Evolutionary conservation across 2,888 invertebrate species (phyloP).

Genomic region (Cantharis nigra): DNA sequence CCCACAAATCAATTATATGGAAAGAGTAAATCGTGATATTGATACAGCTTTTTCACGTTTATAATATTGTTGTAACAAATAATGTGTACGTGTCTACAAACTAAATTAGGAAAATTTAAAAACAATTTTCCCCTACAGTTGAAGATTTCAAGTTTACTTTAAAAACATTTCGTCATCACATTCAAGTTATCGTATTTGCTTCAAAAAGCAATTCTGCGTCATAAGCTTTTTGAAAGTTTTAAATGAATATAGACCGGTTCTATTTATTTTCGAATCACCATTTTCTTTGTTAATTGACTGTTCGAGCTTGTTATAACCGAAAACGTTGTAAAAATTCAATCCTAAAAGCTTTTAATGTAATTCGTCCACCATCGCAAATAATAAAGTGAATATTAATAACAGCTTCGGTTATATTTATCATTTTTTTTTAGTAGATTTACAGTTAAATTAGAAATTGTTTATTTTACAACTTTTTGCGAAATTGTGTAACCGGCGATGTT

Average conservation of each 20-base stretch:
- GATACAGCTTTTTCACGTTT: no score
- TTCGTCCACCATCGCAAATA: background rate
- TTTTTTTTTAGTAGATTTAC: background rate
- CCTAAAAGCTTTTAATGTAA: background rate
- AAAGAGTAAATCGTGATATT: no score
- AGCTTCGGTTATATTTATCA: background rate
- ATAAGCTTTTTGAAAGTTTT: background rate
- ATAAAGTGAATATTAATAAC: background rate
- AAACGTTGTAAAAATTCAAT: background rate
- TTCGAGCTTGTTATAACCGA: background rate
- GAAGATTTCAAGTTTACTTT: background rate
- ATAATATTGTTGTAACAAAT: background rate
- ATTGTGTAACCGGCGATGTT: background rate
- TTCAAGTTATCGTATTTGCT: background rate
- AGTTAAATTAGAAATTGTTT: background rate
- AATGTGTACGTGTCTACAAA: background rate
- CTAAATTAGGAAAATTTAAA: background rate
- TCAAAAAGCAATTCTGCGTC: background rate
- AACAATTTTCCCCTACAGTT: background rate
- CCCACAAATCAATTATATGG: no score
- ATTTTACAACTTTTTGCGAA: background rate
- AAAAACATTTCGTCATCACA: background rate
- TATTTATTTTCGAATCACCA: background rate
- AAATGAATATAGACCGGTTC: background rate
- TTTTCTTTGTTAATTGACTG: background rate